Percentiles rank a stretch among this genome's conserved stretches.
Evolutionary conservation across 2,888 invertebrate genomes (phyloP).

Genomic region (Idaea dimidiata): DNA sequence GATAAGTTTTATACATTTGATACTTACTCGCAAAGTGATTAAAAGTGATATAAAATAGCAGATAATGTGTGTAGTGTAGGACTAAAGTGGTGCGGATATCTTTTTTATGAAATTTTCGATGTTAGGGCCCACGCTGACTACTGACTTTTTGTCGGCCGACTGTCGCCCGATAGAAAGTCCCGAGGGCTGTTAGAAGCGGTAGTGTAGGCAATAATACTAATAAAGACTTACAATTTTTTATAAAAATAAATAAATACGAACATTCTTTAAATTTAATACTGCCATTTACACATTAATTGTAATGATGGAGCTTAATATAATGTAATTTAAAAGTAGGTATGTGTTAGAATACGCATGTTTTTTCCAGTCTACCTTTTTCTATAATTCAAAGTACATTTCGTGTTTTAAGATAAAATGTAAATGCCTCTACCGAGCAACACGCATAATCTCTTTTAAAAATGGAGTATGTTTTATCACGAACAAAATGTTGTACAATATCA

Average conservation of each 20-base stretch:
- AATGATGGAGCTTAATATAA: slow-evolving; percentile 38
- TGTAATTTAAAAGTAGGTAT: slow-evolving; percentile 8
- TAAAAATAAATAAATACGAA: slow-evolving; percentile 64
- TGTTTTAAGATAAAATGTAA: background rate
- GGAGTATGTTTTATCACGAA: background rate
- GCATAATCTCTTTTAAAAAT: background rate
- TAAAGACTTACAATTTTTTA: slow-evolving; percentile 74
- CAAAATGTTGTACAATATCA: background rate
- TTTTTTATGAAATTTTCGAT: slow-evolving; percentile 30
- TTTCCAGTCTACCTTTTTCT: background rate
- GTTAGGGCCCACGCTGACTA: slow-evolving; percentile 25
- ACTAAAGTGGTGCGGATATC: slow-evolving; percentile 73
- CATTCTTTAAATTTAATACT: slow-evolving; percentile 65
- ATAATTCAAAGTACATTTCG: background rate
- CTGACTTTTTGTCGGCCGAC: slow-evolving; percentile 27
- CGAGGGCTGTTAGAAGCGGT: slow-evolving; percentile 31
- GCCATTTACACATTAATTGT: slow-evolving; percentile 68
- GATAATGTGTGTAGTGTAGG: slow-evolving; percentile 67
- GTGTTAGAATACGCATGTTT: background rate
- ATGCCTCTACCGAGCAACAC: background rate
- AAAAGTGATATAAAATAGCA: slow-evolving; percentile 73
- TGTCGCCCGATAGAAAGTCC: background rate
- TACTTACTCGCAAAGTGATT: slow-evolving; percentile 79
- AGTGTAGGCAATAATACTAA: slow-evolving; percentile 72
- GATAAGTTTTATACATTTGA: slow-evolving; percentile 79